Evolutionary conservation across 2,113 vertebrate species (phyloP).

Genomic region (Odontesthes bonariensis): DNA sequence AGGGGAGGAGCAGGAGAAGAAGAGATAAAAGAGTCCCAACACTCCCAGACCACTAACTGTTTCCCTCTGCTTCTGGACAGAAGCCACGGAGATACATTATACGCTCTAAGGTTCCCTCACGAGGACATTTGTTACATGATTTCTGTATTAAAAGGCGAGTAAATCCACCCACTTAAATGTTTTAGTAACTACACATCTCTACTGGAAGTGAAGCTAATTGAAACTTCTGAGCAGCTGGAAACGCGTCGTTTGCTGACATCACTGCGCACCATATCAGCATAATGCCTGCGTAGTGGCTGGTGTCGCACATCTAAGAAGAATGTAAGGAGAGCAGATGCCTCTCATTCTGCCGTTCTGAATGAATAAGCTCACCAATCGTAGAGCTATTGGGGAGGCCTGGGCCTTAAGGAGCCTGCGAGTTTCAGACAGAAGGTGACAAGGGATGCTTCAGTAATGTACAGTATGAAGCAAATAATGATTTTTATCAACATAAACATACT

Average conservation of each 20-base stretch:
- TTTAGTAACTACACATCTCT: neutral
- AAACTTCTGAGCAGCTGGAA: neutral
- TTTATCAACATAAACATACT: no score
- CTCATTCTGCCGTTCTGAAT: no score
- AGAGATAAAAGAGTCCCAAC: conserved; percentile 49
- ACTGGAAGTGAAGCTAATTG: neutral
- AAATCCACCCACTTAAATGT: no score
- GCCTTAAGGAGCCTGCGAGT: neutral
- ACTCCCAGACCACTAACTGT: conserved; percentile 49
- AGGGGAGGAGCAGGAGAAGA: conserved; percentile 13
- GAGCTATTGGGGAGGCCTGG: neutral
- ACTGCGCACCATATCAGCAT: no score
- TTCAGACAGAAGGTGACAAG: neutral
- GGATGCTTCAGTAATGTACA: no score
- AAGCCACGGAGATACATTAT: conserved; percentile 25
- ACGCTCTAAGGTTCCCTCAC: neutral
- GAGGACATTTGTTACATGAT: conserved; percentile 6
- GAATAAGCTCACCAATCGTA: neutral
- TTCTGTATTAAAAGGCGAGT: neutral
- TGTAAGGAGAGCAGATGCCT: no score
- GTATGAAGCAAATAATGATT: no score
- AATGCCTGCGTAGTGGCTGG: no score
- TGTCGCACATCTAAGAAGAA: no score
- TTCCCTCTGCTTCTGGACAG: conserved; percentile 56
- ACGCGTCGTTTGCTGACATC: no score